These are phyloP conservation scores for Drosophila elegans DNA, from an alignment of 1,140 invertebrate species.

Conservation along the genomic window DNA sequence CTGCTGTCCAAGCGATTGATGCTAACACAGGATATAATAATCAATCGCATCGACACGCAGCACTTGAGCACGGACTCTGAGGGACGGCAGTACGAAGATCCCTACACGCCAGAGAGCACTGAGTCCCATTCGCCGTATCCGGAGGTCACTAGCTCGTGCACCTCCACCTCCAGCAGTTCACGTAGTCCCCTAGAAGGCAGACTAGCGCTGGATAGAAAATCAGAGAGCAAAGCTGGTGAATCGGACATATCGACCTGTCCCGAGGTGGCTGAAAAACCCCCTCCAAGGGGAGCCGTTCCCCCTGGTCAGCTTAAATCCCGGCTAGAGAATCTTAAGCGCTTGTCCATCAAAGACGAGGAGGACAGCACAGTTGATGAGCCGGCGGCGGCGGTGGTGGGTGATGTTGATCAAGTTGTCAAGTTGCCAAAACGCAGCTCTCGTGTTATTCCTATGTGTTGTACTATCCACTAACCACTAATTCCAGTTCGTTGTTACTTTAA, in stretches of 20 bases:
- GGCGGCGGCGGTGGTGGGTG: slow-evolving; percentile 39
- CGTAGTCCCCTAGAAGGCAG: slow-evolving; percentile 41
- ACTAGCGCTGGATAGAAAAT: slow-evolving; percentile 4
- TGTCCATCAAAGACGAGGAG: slow-evolving; percentile 44
- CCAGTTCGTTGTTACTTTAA: slow-evolving; percentile 44
- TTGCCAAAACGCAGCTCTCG: slow-evolving; percentile 49
- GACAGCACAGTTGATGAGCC: slow-evolving; percentile 15
- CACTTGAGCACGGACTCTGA: slow-evolving; percentile 80
- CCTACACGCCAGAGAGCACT: slow-evolving; percentile 91
- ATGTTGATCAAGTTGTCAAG: slow-evolving; percentile 69
- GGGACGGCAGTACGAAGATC: slow-evolving; percentile 86
- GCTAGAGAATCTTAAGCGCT: slow-evolving; percentile 80
- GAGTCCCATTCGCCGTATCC: slow-evolving; percentile 90
- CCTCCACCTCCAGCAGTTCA: slow-evolving; percentile 54
- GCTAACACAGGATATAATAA: slow-evolving; percentile 85
- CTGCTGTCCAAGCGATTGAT: slow-evolving; percentile 70
- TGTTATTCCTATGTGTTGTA: slow-evolving; percentile 73
- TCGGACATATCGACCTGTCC: not conserved
- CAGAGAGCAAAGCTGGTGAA: slow-evolving; percentile 3
- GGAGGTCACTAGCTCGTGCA: slow-evolving; percentile 68
- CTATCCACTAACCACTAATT: slow-evolving; percentile 74
- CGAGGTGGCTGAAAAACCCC: slow-evolving; percentile 42
- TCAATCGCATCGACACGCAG: slow-evolving; percentile 86
- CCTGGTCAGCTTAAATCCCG: slow-evolving; percentile 86
- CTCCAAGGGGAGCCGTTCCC: slow-evolving; percentile 81